Percentiles rank a stretch among this genome's conserved stretches.
Evolutionary conservation across 1,140 invertebrate species (phyloP).

Genomic region (Druon quercuslanigerum): DNA sequence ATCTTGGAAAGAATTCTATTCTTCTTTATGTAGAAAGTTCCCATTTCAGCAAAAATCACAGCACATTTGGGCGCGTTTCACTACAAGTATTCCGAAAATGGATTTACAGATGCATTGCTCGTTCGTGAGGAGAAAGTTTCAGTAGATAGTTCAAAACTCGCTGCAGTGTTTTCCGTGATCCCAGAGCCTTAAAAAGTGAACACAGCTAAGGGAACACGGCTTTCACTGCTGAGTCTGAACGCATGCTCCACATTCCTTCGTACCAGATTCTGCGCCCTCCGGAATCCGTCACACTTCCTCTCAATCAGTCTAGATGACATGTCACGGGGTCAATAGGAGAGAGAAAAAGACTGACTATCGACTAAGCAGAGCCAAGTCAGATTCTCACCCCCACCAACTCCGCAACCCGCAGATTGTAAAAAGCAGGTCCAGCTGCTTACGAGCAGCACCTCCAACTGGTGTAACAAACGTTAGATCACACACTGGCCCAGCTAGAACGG

Average conservation of each 20-base stretch:
- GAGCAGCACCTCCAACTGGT: slow-evolving; percentile 62
- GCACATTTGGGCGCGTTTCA: neutral
- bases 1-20: no score
- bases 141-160: slow-evolving; percentile 62
- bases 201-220: slow-evolving; percentile 71
- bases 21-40: no score
- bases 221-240: slow-evolving; percentile 72
- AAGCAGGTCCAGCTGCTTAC: slow-evolving; percentile 49
- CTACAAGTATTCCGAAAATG: neutral
- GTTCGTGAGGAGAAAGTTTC: slow-evolving; percentile 31
- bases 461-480: slow-evolving; percentile 74
- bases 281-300: neutral
- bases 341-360: slow-evolving; percentile 77
- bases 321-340: slow-evolving; percentile 74
- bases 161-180: slow-evolving; percentile 73
- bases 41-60: no score
- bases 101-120: neutral
- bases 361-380: slow-evolving; percentile 72
- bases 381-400: slow-evolving; percentile 75
- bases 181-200: slow-evolving; percentile 64
- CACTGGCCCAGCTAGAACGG: slow-evolving; percentile 68
- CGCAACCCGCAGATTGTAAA: slow-evolving; percentile 57
- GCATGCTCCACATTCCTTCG: slow-evolving; percentile 12
- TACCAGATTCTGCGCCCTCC: slow-evolving; percentile 3
- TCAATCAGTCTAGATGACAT: slow-evolving; percentile 36